A percentile compares a stretch with the other conserved stretches of the same genome.
phyloP scores from a whole-genome alignment of 2,113 vertebrate genomes.

The Poecile atricapillus region DNA sequence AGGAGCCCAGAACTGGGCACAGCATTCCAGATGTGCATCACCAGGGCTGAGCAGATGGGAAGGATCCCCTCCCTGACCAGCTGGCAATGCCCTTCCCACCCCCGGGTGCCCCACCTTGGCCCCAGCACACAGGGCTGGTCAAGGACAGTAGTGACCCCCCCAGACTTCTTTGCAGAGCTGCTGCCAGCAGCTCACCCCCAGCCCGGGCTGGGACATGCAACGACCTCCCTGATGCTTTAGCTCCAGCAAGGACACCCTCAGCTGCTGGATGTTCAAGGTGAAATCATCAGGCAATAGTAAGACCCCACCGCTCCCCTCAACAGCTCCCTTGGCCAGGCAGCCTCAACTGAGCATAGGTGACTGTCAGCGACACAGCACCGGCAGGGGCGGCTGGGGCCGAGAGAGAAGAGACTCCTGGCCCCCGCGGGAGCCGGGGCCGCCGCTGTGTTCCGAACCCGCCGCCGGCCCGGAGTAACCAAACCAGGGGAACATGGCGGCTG shows the following conservation, averaged over 20 bases:
- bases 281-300: not conserved
- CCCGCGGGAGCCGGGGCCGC: rapidly evolving
- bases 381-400: not conserved
- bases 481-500: rapidly evolving
- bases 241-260: not conserved
- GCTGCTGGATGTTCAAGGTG: rapidly evolving
- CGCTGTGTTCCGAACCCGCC: not conserved
- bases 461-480: rapidly evolving
- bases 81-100: not conserved
- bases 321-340: not conserved
- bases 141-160: not conserved
- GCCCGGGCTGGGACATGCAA: not conserved
- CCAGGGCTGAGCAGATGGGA: too few relatives aligned
- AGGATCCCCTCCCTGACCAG: not conserved
- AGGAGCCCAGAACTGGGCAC: not conserved
- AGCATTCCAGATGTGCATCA: not conserved
- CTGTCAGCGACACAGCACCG: rapidly evolving
- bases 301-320: not conserved
- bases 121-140: not conserved
- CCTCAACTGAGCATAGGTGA: too few relatives aligned
- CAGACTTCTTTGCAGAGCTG: not conserved
- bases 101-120: not conserved
- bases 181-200: not conserved
- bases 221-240: not conserved
- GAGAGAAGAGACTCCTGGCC: rapidly evolving